Percentiles rank a stretch among this genome's conserved stretches.
Evolutionary conservation across 2,113 vertebrate species (phyloP).

Genomic region (Maccullochella peelii): DNA sequence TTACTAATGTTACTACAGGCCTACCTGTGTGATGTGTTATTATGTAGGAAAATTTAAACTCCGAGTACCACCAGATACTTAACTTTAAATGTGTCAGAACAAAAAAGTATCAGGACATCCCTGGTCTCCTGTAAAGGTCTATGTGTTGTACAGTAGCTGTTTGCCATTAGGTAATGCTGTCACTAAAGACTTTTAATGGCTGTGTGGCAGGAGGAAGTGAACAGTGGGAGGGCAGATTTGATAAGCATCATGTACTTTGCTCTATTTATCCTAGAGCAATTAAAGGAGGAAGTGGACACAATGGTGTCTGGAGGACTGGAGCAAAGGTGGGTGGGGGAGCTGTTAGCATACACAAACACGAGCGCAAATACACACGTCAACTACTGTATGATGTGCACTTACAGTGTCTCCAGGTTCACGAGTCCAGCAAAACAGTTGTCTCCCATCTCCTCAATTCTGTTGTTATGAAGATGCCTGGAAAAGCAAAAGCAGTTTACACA

Average conservation of each 20-base stretch:
- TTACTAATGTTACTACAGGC: neutral
- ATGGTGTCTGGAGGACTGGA: slow-evolving; percentile 79
- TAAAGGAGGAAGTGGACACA: slow-evolving; percentile 84
- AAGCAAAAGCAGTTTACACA: slow-evolving; percentile 32
- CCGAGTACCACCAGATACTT: neutral
- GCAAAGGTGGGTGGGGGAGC: slow-evolving; percentile 72
- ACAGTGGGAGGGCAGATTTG: slow-evolving; percentile 78
- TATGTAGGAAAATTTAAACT: neutral
- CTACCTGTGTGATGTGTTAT: neutral
- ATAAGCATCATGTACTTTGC: slow-evolving; percentile 83
- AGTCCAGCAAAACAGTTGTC: slow-evolving; percentile 92
- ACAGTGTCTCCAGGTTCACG: slow-evolving; percentile 96
- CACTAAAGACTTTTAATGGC: slow-evolving; percentile 53
- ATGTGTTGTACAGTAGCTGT: slow-evolving; percentile 29
- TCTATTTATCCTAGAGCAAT: slow-evolving; percentile 84
- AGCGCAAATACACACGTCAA: slow-evolving; percentile 25
- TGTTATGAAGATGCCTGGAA: slow-evolving; percentile 97
- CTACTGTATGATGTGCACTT: slow-evolving; percentile 80
- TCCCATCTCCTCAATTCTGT: slow-evolving; percentile 93
- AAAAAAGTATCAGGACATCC: neutral
- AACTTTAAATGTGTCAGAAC: neutral
- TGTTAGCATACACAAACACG: slow-evolving; percentile 58
- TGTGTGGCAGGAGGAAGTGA: slow-evolving; percentile 77
- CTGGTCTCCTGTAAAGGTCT: neutral
- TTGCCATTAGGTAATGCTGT: slow-evolving; percentile 38